phyloP scores from a whole-genome alignment of 1,140 invertebrate genomes.

The Penaeus chinensis region DNA sequence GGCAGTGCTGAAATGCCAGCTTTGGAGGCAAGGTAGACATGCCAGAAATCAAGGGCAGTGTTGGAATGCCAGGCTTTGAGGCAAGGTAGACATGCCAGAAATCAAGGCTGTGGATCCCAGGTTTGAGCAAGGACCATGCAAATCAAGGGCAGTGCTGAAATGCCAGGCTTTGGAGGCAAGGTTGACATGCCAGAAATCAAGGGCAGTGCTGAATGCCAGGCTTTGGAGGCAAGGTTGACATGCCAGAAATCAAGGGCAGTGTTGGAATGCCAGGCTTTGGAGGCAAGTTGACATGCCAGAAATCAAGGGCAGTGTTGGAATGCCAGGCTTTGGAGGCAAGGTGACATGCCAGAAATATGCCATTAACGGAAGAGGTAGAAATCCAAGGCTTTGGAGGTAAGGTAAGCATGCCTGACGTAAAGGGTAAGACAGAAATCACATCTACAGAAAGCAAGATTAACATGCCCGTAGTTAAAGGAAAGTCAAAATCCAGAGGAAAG shows the following conservation, averaged over 20 bases:
- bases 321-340: not conserved
- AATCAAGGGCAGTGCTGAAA: conserved; percentile 3
- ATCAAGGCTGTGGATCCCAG: not conserved
- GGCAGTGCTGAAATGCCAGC: conserved; percentile 1
- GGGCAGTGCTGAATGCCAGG: not conserved
- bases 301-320: not conserved
- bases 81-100: conserved; percentile 20
- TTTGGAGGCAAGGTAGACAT: conserved; percentile 14
- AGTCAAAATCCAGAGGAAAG: not conserved
- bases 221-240: not conserved
- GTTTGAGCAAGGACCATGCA: no score
- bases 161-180: not conserved
- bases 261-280: not conserved
- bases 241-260: conserved; percentile 20
- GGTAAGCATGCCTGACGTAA: not conserved
- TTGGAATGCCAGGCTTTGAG: not conserved
- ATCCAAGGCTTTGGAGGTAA: not conserved
- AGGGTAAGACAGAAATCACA: not conserved
- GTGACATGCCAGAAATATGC: not conserved
- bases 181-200: conserved; percentile 13
- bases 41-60: conserved; percentile 1
- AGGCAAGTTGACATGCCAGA: not conserved
- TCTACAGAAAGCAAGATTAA: not conserved
- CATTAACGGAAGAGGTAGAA: not conserved
- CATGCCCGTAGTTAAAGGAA: not conserved